Evolutionary conservation across 2,797 vertebrate genomes (phyloP), one percentile per base, ranked within the genome.

Genomic region (Cheracebus regulus): DNA sequence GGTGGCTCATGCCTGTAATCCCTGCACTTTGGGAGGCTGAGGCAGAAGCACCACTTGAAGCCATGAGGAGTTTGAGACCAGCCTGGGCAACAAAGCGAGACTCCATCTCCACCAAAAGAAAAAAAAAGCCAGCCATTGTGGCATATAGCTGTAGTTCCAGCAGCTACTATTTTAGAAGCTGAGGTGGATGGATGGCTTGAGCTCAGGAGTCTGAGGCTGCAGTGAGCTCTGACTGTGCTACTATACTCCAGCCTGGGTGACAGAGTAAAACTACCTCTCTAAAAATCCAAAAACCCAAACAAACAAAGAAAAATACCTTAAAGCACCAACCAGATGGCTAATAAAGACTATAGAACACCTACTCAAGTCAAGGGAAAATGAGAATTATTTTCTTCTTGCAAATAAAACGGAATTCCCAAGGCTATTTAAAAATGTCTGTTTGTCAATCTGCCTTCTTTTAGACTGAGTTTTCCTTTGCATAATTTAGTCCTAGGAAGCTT

Each of bases 361-460:
- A 57, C 14, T 93, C 26, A 72, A 48, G 15, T 85, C 57, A 92
- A 92, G 12, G 7, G 26, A 81, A 86, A 73, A 79, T 61, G 24
- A 96, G 61, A 94, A 82, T 75, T 28, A 46, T 78, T 76, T 93
- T 92, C 10, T 84, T 75, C 30, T 90, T 90, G 26, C 36, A 90
- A 93, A 90, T 93, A 92, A 96, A 95, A 85, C 22, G 61, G 70
- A 96, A 90, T 81, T 90, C 55, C 67, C 67, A 85, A 86, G 58
- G 12, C 67, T 41, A 86, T 82, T 91, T 90, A 46, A 83, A 90
- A 83, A 57, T 48, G 61, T 87, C 58, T 82, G 11, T 93, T 83
- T 88, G 44, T 52, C 44, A 36, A 52, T 28, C 50, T 88, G 26
- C n/a, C 22, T 95, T 83, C 82, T 83, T 96, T 92, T n/a, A 90